Percentiles rank a stretch among this genome's conserved stretches.
Evolutionary conservation across 2,113 vertebrate genomes (phyloP).

Genomic region (Mus spicilegus): DNA sequence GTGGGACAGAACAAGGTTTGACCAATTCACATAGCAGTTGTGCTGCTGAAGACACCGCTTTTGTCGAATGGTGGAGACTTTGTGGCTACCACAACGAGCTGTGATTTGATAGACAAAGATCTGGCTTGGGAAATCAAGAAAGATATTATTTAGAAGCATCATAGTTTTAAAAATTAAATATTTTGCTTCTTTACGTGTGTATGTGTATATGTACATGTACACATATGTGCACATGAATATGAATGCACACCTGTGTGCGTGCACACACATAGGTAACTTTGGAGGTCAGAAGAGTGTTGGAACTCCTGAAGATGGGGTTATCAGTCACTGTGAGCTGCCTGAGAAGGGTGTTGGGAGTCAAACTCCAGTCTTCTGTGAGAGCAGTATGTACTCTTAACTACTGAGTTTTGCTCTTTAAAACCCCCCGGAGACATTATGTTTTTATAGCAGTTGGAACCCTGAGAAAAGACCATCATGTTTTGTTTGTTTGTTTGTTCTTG

Average conservation of each 20-base stretch:
- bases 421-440: not conserved
- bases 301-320: not conserved
- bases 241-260: not conserved
- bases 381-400: not conserved
- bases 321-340: too few relatives aligned
- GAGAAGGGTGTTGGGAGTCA: not conserved
- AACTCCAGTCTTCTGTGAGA: not conserved
- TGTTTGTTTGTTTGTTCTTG: not conserved
- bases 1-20: not conserved
- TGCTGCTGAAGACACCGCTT: not conserved
- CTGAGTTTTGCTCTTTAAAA: too few relatives aligned
- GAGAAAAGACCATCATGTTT: constrained; percentile 56
- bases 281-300: not conserved
- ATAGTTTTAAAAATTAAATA: constrained; percentile 5
- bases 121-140: not conserved
- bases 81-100: not conserved
- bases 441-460: constrained; percentile 61
- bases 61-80: not conserved
- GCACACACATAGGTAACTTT: not conserved
- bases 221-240: not conserved
- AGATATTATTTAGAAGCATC: constrained; percentile 44
- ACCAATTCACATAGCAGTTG: not conserved
- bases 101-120: constrained; percentile 58
- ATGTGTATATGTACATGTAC: not conserved
- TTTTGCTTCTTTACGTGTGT: too few relatives aligned